phyloP scores from a whole-genome alignment of 2,797 vertebrate genomes.

The Ceyx erithaca region DNA sequence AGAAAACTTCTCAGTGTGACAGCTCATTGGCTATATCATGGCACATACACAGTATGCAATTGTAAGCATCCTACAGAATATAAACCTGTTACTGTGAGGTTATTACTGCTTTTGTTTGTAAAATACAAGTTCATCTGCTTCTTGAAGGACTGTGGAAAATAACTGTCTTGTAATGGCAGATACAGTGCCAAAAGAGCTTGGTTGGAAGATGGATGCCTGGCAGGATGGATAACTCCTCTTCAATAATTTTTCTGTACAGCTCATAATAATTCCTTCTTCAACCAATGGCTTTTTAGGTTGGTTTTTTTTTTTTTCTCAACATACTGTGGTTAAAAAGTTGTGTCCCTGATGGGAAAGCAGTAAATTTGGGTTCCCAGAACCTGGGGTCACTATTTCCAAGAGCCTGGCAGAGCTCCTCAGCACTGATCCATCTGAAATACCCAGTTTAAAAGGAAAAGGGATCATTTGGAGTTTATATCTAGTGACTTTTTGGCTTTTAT shows the following conservation, averaged over 20 bases:
- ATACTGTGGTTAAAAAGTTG: background rate
- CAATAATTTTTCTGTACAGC: slow-evolving; percentile 9
- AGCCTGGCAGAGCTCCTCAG: slow-evolving; percentile 18
- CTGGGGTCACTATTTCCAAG: background rate
- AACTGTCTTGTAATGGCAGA: slow-evolving; percentile 14
- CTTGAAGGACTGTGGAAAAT: slow-evolving; percentile 5
- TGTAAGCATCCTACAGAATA: background rate
- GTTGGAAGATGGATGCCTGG: slow-evolving; percentile 10
- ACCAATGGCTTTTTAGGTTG: background rate
- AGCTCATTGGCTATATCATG: background rate
- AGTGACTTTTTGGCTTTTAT: slow-evolving; percentile 1
- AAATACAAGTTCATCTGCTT: background rate
- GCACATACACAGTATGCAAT: background rate
- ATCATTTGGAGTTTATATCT: background rate
- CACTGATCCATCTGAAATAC: background rate
- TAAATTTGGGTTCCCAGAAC: slow-evolving; percentile 1
- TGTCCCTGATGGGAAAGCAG: slow-evolving; percentile 16
- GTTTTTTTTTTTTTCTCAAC: background rate
- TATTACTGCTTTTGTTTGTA: background rate
- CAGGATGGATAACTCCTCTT: background rate
- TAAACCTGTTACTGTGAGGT: background rate
- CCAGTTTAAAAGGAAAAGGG: slow-evolving; percentile 4
- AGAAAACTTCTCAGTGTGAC: background rate
- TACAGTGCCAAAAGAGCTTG: slow-evolving; percentile 1
- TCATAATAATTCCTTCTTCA: slow-evolving; percentile 8